A percentile compares a stretch with the other conserved stretches of the same genome.
Conservation (phyloP, 2,888 invertebrate species). For the Mantis religiosa region DNA sequence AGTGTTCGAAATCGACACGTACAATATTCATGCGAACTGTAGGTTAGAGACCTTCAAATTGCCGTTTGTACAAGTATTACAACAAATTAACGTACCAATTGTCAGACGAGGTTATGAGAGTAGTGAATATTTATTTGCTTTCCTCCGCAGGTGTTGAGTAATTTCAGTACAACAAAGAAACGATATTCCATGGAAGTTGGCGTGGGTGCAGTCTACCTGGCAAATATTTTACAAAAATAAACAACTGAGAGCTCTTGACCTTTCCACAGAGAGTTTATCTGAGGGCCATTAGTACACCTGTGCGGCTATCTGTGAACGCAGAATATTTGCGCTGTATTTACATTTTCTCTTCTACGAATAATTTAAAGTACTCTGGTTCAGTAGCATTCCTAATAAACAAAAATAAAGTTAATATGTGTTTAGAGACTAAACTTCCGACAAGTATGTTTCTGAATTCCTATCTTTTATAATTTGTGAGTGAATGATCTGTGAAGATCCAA, state of each 20-base stretch:
- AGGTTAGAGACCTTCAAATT: too few relatives aligned
- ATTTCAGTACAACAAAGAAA: background rate
- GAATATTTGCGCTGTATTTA: background rate
- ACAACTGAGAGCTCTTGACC: background rate
- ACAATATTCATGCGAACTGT: too few relatives aligned
- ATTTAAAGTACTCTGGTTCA: background rate
- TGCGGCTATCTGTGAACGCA: background rate
- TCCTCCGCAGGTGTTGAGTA: background rate
- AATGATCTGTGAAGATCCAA: too few relatives aligned
- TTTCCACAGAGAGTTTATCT: background rate
- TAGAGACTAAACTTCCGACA: too few relatives aligned
- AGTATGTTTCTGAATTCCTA: too few relatives aligned
- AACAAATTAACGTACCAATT: background rate
- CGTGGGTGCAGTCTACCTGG: background rate
- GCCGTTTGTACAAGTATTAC: too few relatives aligned
- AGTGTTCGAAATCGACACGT: too few relatives aligned
- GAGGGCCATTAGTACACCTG: background rate
- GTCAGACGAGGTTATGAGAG: background rate
- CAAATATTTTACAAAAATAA: background rate
- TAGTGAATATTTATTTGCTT: background rate
- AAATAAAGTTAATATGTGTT: background rate
- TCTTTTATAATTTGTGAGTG: too few relatives aligned
- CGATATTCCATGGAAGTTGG: background rate
- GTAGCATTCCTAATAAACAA: background rate
- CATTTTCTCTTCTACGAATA: background rate